Base-by-base conservation (phyloP, 2,797 vertebrate genomes). In the Pangasius macronema region DNA sequence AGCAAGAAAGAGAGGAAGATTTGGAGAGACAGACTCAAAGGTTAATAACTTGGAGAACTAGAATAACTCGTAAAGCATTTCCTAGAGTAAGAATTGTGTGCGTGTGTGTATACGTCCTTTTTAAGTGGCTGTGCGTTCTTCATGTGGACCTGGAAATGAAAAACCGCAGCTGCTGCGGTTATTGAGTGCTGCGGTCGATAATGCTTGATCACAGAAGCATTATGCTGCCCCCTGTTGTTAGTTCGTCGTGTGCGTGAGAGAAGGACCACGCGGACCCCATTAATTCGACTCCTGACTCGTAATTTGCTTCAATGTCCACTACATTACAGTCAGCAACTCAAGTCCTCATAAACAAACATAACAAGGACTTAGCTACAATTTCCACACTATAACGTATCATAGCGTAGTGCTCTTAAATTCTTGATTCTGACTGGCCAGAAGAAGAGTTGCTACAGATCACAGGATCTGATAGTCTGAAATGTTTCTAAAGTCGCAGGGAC, bases 131-230 rank as follows among this genome's bases (percentile, higher is more conserved):
- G 82, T 82, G 18, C 63, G 49, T 39, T 85, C 36, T 46, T 46
- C 51, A 53, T 63, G 67, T 55, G 79, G 85, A 80, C 70, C 91
- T 83, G 87, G 82, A 87, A 90, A 90, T 93, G 92, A 93, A 92
- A 92, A 93, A 94, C 92, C 93, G 91, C 91, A 92, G 93, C 92
- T 94, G 94, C 93, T 93, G 95, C 91, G 92, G 91, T 94, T 96
- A 96, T 95, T 82, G 95, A 95, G 92, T 88, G 82, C 55, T 89
- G 72, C 67, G 93, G 93, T 96, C 95, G 94, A 96, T 96, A 95
- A 94, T 93, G 94, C 95, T 95, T 95, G 94, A 96, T 95, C 93
- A 93, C 93, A 91, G 92, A 93, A 92, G 94, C 75, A 79, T 89
- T 91, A 89, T 55, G 91, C 90, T 89, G 51, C 27, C 33, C n/a